phyloP scores from a whole-genome alignment of 2,888 invertebrate genomes.

The Melangyna quadrimaculata region DNA sequence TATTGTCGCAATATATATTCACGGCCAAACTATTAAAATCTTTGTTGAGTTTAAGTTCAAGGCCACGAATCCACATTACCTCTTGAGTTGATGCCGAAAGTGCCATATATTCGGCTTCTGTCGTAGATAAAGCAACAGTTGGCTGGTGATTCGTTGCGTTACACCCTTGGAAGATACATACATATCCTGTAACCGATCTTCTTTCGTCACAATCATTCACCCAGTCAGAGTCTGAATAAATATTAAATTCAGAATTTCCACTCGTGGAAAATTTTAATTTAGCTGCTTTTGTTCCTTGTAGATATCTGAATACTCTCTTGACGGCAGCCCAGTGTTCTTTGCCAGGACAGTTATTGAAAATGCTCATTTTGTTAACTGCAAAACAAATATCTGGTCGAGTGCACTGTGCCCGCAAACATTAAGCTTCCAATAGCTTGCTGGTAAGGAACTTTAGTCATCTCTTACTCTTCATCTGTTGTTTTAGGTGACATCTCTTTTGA shows the following conservation, averaged over 20 bases:
- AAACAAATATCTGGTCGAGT: too few relatives aligned
- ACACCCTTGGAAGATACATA: neutral
- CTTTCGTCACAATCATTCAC: conserved; percentile 18
- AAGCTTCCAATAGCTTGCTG: neutral
- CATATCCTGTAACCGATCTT: conserved; percentile 9
- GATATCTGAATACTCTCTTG: neutral
- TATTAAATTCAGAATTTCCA: neutral
- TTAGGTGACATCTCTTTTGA: too few relatives aligned
- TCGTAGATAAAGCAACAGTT: too few relatives aligned
- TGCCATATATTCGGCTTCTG: too few relatives aligned
- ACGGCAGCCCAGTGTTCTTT: neutral
- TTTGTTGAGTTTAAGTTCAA: too few relatives aligned
- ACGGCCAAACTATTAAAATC: too few relatives aligned
- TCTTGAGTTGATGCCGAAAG: too few relatives aligned
- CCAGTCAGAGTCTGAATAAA: conserved; percentile 1
- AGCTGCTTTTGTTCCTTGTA: neutral
- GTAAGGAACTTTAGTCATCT: neutral
- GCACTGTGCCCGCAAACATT: too few relatives aligned
- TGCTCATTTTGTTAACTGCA: too few relatives aligned
- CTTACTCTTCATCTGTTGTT: neutral
- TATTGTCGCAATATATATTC: too few relatives aligned
- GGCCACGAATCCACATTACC: too few relatives aligned
- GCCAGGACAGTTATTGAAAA: too few relatives aligned
- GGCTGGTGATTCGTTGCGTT: neutral
- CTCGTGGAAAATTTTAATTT: neutral